Conservation (phyloP, 2,797 vertebrate genomes). For the Loriculus beryllinus region DNA sequence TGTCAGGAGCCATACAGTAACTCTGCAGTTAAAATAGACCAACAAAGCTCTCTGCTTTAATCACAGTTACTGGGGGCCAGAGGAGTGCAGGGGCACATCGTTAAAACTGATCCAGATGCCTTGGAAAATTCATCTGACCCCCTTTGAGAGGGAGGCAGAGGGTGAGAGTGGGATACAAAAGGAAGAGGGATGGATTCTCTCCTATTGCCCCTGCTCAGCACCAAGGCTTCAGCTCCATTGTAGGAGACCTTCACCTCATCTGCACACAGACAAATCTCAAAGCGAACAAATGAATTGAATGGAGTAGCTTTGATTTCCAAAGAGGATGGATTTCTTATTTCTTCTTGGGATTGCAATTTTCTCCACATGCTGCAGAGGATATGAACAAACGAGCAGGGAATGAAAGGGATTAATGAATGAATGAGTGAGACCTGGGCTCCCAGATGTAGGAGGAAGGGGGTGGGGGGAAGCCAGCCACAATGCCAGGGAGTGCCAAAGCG, state of each 20-base stretch:
- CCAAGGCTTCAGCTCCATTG: not conserved
- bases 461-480: not conserved
- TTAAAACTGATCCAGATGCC: slow-evolving; percentile 8
- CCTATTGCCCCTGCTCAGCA: not conserved
- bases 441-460: slow-evolving; percentile 25
- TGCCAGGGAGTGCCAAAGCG: not conserved
- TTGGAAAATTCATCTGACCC: not conserved
- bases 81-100: not conserved
- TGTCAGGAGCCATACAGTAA: not conserved
- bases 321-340: slow-evolving; percentile 18
- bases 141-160: accelerated
- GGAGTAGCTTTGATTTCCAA: not conserved
- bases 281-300: slow-evolving; percentile 1
- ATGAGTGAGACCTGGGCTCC: slow-evolving; percentile 6
- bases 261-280: not conserved
- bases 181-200: not conserved
- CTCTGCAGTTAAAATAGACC: not conserved
- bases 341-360: not conserved
- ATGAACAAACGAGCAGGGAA: not conserved
- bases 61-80: not conserved
- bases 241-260: not conserved
- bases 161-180: not conserved
- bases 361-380: not conserved
- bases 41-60: not conserved
- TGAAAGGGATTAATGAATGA: slow-evolving; percentile 45